Evolutionary conservation across 2,797 vertebrate genomes (phyloP), one percentile per base, ranked within the genome.

Genomic region (Gymnoscopelus microlampas): DNA sequence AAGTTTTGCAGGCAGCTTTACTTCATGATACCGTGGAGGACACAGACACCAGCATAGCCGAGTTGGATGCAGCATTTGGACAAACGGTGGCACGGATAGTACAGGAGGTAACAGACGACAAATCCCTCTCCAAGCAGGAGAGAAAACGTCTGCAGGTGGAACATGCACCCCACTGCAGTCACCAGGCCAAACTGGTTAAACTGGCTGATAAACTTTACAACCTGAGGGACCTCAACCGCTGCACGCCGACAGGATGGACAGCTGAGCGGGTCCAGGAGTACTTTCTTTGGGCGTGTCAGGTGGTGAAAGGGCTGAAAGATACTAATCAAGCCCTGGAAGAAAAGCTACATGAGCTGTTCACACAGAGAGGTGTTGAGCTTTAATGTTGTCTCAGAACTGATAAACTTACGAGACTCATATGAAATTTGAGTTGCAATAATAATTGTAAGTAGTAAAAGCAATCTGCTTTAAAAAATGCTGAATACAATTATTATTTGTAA

Each of bases 11-110:
- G 97, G 97, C 96, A 0, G 96, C 96, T 3, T 81, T 98, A 69
- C 95, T 98, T 49, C 97, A 98, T 1, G 97, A 98, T 91, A 98
- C 97, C 0, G 94, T 98, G 55, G 97, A 99, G 78, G 97, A 99
- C 90, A 99, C 97, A 0, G 94, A 97, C 91, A 95, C 97, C 13
- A 94, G 93, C 5, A 65, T 89, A 0, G 53, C 87, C 0, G 97
- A 99, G 88, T 82, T 98, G 0, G 94, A 97, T 77, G 84, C 77
- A 14, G 73, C 68, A 15, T 99, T 98, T 14, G 97, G 97, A 5
- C 58, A 35, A 0, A 89, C 89, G 0, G 97, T 99, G 15, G 81
- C 95, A 44, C 65, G 84, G 0, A 93, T 98, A 1, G 96, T 99
- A 63, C 88, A 93, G 76, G 97, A 99, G 80, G 95, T 98, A 65